These are phyloP conservation scores for Acrocera orbiculus DNA, from an alignment of 2,888 invertebrate species.

Conservation along the genomic window DNA sequence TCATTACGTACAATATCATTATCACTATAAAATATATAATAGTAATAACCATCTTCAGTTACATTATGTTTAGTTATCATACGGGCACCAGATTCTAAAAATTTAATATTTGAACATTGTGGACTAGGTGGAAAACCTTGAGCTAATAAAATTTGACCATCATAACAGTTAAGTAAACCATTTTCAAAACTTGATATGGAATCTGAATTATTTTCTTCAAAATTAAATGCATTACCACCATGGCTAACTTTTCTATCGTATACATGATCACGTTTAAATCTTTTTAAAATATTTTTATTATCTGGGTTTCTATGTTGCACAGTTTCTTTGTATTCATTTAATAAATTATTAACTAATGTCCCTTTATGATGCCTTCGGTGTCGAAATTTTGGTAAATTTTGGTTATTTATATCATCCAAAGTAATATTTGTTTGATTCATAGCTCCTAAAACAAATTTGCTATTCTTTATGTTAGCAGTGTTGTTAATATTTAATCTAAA, in stretches of 20 bases:
- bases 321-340: too few species aligned
- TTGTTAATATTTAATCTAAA: too few species aligned
- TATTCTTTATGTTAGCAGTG: too few species aligned
- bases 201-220: slow-evolving; percentile 38
- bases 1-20: slow-evolving; percentile 64
- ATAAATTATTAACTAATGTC: too few species aligned
- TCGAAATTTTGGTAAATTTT: background rate
- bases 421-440: slow-evolving; percentile 1
- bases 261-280: slow-evolving; percentile 32
- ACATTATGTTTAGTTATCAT: slow-evolving; percentile 55
- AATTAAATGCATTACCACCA: slow-evolving; percentile 51
- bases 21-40: slow-evolving; percentile 78
- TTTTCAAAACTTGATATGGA: slow-evolving; percentile 73
- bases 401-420: background rate
- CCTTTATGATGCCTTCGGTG: slow-evolving; percentile 7
- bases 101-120: slow-evolving; percentile 48
- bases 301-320: too few species aligned
- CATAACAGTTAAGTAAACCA: slow-evolving; percentile 55
- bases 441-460: too few species aligned
- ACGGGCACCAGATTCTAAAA: slow-evolving; percentile 45
- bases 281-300: slow-evolving; percentile 8
- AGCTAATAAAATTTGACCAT: slow-evolving; percentile 54
- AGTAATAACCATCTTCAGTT: slow-evolving; percentile 62
- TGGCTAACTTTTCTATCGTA: slow-evolving; percentile 59
- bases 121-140: slow-evolving; percentile 51